Evolutionary conservation across 2,113 vertebrate genomes (phyloP), one percentile per base, ranked within the genome.

Genomic region (Lophius piscatorius): DNA sequence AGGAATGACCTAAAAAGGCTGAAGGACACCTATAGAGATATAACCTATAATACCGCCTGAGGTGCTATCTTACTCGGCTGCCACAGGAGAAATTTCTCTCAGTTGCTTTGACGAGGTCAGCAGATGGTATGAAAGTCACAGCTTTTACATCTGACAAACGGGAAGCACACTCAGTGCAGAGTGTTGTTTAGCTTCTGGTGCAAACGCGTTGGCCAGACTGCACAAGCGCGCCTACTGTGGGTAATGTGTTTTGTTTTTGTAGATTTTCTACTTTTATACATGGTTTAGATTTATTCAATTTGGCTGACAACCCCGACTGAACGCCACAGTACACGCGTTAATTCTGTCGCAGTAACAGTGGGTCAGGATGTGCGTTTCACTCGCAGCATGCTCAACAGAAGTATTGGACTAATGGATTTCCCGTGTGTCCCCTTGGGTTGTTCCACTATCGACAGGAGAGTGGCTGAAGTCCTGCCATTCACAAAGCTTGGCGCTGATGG

Each of bases 81-180:
- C 81, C 71, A 50, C 74, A 49, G 66, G 72, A 87, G 77, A 74
- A 78, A 71, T 72, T 59, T 59, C 51, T 80, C 51, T 52, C 28
- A 48, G 66, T 66, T 83, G 74, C 80, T 81, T 60, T 51, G 66
- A 83, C 61, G 72, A 84, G 83, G 83, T 88, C 85, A 84, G 72
- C 81, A 87, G 85, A 88, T 87, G 88, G 80, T 75, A 73, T 85
- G 82, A 85, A 87, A 87, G 83, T 87, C 85, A 86, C 44, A 64
- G 70, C 55, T 56, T 81, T 76, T 73, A 85, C 45, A 29, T 50
- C 69, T 12, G 57, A 85, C 60, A 76, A 74, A 78, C 59, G 22
- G 59, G 40, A 20, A 65, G 35, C 31, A 62, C 63, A 41, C 83
- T 77, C 77, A 74, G 54, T 34, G 45, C 16, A 13, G 21, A 16